Conservation (phyloP, 2,797 vertebrate genomes). For the Smutsia gigantea region DNA sequence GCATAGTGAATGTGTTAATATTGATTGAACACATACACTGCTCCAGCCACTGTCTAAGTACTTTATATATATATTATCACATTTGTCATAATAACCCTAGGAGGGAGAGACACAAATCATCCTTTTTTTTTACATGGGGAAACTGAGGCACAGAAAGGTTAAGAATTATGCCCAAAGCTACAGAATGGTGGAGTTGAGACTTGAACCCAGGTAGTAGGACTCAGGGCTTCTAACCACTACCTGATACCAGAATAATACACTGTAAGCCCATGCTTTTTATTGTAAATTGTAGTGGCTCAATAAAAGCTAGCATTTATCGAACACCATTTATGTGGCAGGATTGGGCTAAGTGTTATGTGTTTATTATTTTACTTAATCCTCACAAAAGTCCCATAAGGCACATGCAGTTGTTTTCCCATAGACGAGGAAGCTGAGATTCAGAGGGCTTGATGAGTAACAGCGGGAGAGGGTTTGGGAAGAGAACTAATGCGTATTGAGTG, state of each 20-base stretch:
- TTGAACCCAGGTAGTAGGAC: constrained; percentile 1
- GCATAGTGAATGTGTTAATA: neutral
- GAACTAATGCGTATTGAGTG: neutral
- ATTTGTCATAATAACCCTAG: neutral
- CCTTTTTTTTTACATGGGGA: neutral
- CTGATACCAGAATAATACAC: neutral
- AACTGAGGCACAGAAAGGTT: neutral
- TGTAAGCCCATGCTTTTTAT: neutral
- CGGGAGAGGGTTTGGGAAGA: neutral
- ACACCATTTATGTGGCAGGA: neutral
- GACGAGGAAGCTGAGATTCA: neutral
- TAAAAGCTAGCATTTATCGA: neutral
- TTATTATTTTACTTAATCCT: constrained; percentile 13
- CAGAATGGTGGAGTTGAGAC: neutral
- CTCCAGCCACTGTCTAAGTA: neutral
- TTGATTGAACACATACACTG: neutral
- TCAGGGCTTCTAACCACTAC: neutral
- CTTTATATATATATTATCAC: neutral
- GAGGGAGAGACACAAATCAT: neutral
- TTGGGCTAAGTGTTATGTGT: neutral
- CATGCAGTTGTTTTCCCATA: neutral
- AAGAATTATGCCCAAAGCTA: constrained; percentile 22
- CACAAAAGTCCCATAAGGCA: neutral
- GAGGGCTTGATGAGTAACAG: neutral
- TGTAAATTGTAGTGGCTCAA: neutral